Percentiles rank a stretch among this genome's conserved stretches.
Evolutionary conservation across 2,888 invertebrate species (phyloP).

Genomic region (Aphodius sticticus): DNA sequence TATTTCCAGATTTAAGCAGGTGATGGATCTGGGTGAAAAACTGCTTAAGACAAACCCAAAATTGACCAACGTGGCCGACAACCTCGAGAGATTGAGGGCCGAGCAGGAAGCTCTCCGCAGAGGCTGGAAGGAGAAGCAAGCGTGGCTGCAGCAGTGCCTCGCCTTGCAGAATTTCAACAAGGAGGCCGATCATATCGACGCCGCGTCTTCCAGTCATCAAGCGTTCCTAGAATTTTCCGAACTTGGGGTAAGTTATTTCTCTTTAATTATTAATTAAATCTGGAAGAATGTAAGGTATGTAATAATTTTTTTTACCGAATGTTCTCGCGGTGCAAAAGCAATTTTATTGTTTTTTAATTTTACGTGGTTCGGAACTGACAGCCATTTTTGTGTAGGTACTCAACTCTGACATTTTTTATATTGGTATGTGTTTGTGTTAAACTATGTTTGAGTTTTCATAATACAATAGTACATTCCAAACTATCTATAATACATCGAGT

Average conservation of each 20-base stretch:
- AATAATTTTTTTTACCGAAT: too few species aligned
- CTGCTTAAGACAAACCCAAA: slow-evolving; percentile 77
- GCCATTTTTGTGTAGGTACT: too few species aligned
- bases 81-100: slow-evolving; percentile 74
- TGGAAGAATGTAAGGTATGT: neutral
- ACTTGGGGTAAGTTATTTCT: slow-evolving; percentile 71
- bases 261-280: neutral
- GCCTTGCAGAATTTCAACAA: slow-evolving; percentile 92
- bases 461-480: too few species aligned
- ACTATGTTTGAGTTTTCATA: too few species aligned
- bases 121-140: slow-evolving; percentile 87
- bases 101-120: slow-evolving; percentile 80
- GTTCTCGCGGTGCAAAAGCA: too few species aligned
- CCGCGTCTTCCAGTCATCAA: slow-evolving; percentile 92
- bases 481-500: too few species aligned
- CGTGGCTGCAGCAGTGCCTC: slow-evolving; percentile 85
- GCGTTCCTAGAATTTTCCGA: slow-evolving; percentile 90
- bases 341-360: too few species aligned
- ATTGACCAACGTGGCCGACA: slow-evolving; percentile 77
- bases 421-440: too few species aligned
- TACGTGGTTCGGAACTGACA: too few species aligned
- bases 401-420: too few species aligned
- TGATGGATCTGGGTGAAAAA: slow-evolving; percentile 81
- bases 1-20: slow-evolving; percentile 73
- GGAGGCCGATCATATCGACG: slow-evolving; percentile 97